Evolutionary conservation across 2,888 invertebrate genomes (phyloP).

Genomic region (Doris montereyensis): DNA sequence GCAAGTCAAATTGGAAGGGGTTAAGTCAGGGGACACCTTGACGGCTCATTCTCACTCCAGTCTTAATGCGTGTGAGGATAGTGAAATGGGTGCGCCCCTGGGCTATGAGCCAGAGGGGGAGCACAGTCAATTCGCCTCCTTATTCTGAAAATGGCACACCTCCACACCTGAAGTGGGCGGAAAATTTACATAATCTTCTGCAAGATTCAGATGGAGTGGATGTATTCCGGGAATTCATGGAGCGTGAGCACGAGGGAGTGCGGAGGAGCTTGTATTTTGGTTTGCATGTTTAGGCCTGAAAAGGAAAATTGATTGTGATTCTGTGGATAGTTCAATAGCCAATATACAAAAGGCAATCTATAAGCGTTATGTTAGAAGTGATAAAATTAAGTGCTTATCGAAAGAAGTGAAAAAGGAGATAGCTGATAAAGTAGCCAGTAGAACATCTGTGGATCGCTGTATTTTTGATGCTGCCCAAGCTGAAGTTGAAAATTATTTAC

Average conservation of each 20-base stretch:
- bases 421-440: slow-evolving; percentile 60
- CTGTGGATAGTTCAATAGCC: slow-evolving; percentile 39
- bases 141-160: slow-evolving; percentile 74
- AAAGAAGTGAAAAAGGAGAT: slow-evolving; percentile 86
- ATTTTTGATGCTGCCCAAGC: slow-evolving; percentile 89
- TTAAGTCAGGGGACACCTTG: slow-evolving; percentile 34
- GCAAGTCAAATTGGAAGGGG: too few relatives aligned
- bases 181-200: slow-evolving; percentile 86
- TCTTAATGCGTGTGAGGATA: slow-evolving; percentile 48
- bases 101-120: slow-evolving; percentile 78
- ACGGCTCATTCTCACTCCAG: slow-evolving; percentile 33
- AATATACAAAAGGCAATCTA: slow-evolving; percentile 79
- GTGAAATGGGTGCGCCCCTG: slow-evolving; percentile 73
- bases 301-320: slow-evolving; percentile 75
- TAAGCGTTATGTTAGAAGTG: slow-evolving; percentile 78
- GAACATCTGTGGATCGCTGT: slow-evolving; percentile 79
- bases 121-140: slow-evolving; percentile 74
- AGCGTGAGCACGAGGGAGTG: slow-evolving; percentile 67
- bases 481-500: slow-evolving; percentile 87
- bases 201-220: slow-evolving; percentile 92
- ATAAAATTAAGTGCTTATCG: slow-evolving; percentile 83
- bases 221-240: slow-evolving; percentile 80
- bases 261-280: slow-evolving; percentile 80
- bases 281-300: slow-evolving; percentile 79
- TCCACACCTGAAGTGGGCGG: slow-evolving; percentile 92